phyloP scores from a whole-genome alignment of 1,140 invertebrate species.

The Calliphora vicina region DNA sequence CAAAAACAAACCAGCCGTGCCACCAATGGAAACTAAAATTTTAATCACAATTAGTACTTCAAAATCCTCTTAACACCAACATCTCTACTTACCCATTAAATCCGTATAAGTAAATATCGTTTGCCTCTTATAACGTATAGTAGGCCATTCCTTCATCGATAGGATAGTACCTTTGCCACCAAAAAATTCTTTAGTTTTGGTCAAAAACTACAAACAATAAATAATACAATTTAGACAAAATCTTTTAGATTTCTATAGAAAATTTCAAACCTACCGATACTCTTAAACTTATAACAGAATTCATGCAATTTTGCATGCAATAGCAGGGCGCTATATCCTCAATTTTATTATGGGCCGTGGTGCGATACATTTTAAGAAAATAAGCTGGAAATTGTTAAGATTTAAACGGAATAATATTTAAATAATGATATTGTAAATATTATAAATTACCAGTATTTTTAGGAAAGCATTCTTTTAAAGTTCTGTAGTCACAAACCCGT shows the following conservation, averaged over 20 bases:
- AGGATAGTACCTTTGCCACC: conserved; percentile 49
- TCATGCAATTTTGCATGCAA: conserved; percentile 52
- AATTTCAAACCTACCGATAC: conserved; percentile 39
- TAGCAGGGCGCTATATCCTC: conserved; percentile 40
- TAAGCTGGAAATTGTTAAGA: background rate
- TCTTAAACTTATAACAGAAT: conserved; percentile 45
- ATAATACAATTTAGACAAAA: background rate
- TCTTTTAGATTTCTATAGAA: background rate
- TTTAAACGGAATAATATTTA: background rate
- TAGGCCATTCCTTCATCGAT: conserved; percentile 50
- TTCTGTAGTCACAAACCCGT: conserved; percentile 28
- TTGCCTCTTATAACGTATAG: conserved; percentile 50
- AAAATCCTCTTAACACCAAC: background rate
- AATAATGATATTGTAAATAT: background rate
- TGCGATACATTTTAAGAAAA: conserved; percentile 2
- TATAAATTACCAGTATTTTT: conserved; percentile 20
- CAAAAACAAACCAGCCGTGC: conserved; percentile 74
- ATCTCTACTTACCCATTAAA: conserved; percentile 49
- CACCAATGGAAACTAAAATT: conserved; percentile 72
- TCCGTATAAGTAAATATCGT: conserved; percentile 60
- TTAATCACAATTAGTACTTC: background rate
- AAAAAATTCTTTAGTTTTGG: conserved; percentile 48
- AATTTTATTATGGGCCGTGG: conserved; percentile 7
- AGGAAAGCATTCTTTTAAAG: conserved; percentile 24
- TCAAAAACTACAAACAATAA: conserved; percentile 42